phyloP scores from a whole-genome alignment of 2,888 invertebrate species.

The Dioctria rufipes region DNA sequence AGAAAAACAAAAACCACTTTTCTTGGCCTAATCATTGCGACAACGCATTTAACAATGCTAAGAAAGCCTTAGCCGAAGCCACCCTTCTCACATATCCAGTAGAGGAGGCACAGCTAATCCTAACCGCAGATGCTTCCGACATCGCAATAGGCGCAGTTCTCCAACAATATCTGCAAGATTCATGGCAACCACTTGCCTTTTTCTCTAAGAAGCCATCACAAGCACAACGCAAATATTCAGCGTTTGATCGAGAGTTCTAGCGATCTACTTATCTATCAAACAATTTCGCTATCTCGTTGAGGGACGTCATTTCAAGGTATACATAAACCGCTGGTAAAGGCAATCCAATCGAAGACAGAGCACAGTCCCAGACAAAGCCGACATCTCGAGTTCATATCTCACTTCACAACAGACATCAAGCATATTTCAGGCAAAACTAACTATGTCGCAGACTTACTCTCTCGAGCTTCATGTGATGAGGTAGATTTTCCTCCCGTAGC shows the following conservation, averaged over 20 bases:
- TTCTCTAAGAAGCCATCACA: conserved; percentile 65
- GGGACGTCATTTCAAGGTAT: not conserved
- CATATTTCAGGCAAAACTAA: not conserved
- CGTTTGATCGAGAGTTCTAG: conserved; percentile 68
- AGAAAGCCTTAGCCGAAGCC: conserved; percentile 22
- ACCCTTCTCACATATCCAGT: conserved; percentile 66
- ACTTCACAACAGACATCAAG: not conserved
- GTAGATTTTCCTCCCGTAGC: not conserved
- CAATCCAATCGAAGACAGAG: not conserved
- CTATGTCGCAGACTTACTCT: not conserved
- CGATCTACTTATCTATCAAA: conserved; percentile 65
- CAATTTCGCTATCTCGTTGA: conserved; percentile 62
- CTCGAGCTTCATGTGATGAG: not conserved
- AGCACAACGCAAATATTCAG: conserved; percentile 65
- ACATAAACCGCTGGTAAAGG: not conserved
- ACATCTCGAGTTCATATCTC: conserved; percentile 56
- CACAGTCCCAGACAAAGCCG: not conserved
- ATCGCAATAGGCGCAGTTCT: conserved; percentile 66
- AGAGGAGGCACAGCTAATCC: conserved; percentile 59
- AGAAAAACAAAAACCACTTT: not conserved
- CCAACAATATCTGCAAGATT: conserved; percentile 62
- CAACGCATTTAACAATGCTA: not conserved
- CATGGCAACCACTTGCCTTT: conserved; percentile 66
- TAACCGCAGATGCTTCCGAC: conserved; percentile 65
- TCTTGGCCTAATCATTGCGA: not conserved